Evolutionary conservation across 2,888 invertebrate genomes (phyloP).

Genomic region (Pandemis heparana): DNA sequence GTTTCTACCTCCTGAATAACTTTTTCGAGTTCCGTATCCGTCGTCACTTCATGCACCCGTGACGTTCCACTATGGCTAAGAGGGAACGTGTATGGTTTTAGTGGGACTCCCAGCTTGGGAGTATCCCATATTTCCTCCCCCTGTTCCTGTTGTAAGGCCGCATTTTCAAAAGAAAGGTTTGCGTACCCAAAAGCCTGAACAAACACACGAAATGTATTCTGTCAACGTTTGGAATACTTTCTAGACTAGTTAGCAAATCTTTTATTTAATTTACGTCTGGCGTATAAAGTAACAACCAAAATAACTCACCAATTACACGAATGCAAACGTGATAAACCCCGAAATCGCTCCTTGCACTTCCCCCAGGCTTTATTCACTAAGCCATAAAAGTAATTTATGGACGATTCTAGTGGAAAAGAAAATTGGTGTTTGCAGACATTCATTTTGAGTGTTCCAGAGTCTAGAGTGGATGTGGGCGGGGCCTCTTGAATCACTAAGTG

Average conservation of each 20-base stretch:
- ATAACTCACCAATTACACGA: conserved; percentile 36
- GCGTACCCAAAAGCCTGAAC: no score
- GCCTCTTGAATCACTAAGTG: conserved; percentile 35
- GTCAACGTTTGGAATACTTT: not conserved
- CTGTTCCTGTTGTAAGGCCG: no score
- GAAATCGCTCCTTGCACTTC: conserved; percentile 14
- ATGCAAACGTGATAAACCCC: conserved; percentile 39
- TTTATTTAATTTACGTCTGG: not conserved
- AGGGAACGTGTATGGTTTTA: no score
- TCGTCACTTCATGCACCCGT: no score
- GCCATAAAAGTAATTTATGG: conserved; percentile 28
- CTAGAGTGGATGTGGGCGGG: conserved; percentile 37
- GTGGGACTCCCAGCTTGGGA: no score
- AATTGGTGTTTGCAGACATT: conserved; percentile 38
- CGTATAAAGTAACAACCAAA: not conserved
- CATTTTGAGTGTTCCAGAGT: conserved; percentile 36
- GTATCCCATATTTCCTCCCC: no score
- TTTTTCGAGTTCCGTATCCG: not conserved
- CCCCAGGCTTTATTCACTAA: conserved; percentile 9
- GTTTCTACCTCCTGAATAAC: not conserved
- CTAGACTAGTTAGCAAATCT: not conserved
- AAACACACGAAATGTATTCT: no score
- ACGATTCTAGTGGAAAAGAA: conserved; percentile 12
- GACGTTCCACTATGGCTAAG: no score
- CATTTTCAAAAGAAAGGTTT: no score